Conservation (phyloP, 1,140 invertebrate genomes). For the Rhynchophorus ferrugineus region DNA sequence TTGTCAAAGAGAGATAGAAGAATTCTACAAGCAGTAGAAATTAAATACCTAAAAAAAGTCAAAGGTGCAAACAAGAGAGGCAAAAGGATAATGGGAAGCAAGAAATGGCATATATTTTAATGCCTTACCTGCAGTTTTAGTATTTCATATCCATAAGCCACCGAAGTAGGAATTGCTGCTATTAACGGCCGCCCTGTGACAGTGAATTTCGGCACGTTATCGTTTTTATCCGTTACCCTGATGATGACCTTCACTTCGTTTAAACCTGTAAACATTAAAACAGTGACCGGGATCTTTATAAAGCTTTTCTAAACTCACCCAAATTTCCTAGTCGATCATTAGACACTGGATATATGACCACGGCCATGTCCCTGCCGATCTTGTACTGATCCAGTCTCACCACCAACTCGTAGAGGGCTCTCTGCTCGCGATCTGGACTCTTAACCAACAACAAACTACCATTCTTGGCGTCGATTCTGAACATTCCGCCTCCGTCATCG, state of each 20-base stretch:
- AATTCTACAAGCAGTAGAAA: too few relatives aligned
- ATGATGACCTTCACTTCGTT: constrained; percentile 65
- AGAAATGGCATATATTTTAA: not conserved
- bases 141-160: constrained; percentile 71
- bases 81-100: too few relatives aligned
- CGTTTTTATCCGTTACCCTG: constrained; percentile 70
- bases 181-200: constrained; percentile 64
- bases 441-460: constrained; percentile 61
- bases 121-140: constrained; percentile 54
- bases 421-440: constrained; percentile 61
- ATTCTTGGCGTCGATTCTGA: constrained; percentile 63
- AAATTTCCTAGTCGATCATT: constrained; percentile 60
- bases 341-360: constrained; percentile 64
- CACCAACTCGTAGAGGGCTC: constrained; percentile 56
- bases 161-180: constrained; percentile 68
- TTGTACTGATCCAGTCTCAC: constrained; percentile 60
- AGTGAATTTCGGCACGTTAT: constrained; percentile 69
- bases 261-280: constrained; percentile 37
- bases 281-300: not conserved
- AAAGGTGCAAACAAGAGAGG: too few relatives aligned
- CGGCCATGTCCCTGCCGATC: constrained; percentile 55
- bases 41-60: too few relatives aligned
- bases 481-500: constrained; percentile 49
- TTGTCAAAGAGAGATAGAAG: too few relatives aligned
- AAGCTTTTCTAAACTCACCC: constrained; percentile 34